A percentile compares a stretch with the other conserved stretches of the same genome.
Evolutionary conservation across 2,888 invertebrate genomes (phyloP).

Genomic region (Eugnorisma glareosa): DNA sequence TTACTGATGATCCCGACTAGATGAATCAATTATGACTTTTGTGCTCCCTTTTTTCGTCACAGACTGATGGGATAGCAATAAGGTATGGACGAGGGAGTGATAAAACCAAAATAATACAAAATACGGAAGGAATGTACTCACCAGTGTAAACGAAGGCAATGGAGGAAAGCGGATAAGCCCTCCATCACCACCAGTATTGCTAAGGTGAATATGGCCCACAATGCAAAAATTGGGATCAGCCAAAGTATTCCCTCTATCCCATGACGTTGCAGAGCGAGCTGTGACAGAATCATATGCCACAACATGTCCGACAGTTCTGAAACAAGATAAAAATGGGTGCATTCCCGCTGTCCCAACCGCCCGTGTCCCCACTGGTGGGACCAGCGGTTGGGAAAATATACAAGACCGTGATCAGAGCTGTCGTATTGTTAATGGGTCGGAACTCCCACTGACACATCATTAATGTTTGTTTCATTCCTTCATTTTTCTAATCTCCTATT

Average conservation of each 20-base stretch:
- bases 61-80: background rate
- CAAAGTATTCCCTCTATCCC: constrained; percentile 81
- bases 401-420: no score
- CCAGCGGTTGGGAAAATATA: no score
- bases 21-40: background rate
- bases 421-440: no score
- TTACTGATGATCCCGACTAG: background rate
- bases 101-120: background rate
- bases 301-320: constrained; percentile 95
- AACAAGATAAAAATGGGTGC: constrained; percentile 50
- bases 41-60: background rate
- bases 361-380: no score
- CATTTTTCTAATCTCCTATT: no score
- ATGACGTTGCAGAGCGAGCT: constrained; percentile 81
- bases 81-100: background rate
- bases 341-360: no score
- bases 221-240: constrained; percentile 92
- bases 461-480: no score
- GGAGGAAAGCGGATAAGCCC: constrained; percentile 96
- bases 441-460: no score
- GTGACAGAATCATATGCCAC: constrained; percentile 92
- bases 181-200: constrained; percentile 96
- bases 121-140: constrained; percentile 72
- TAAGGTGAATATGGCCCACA: constrained; percentile 94
- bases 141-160: constrained; percentile 97